phyloP scores from a whole-genome alignment of 30 jellyfish, hydroid and myxozoan genomes.

The Pelagia noctiluca region DNA sequence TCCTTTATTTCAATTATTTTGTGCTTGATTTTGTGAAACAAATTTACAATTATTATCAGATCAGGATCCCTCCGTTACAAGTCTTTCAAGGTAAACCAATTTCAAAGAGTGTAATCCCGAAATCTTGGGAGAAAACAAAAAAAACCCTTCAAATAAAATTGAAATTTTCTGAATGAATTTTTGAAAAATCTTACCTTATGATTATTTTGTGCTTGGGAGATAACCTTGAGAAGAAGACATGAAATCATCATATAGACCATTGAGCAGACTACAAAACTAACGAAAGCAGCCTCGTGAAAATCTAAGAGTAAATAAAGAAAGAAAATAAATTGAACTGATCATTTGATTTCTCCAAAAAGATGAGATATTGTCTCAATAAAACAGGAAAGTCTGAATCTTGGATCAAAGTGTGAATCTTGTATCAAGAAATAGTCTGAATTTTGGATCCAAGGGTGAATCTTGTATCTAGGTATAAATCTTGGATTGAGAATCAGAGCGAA shows the following conservation, averaged over 20 bases:
- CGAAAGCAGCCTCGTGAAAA: slow-evolving; percentile 75
- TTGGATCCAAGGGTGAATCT: neutral
- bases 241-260: slow-evolving; percentile 70
- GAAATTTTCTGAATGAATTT: neutral
- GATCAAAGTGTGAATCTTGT: neutral
- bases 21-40: too few relatives aligned
- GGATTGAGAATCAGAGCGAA: neutral
- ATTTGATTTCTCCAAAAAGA: neutral
- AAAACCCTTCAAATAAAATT: neutral
- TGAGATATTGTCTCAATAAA: neutral
- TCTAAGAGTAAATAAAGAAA: slow-evolving; percentile 13
- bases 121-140: neutral
- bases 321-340: neutral
- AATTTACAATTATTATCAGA: too few relatives aligned
- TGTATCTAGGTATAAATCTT: neutral
- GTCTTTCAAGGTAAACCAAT: too few relatives aligned
- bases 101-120: neutral
- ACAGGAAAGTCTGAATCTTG: neutral
- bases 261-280: slow-evolving; percentile 72
- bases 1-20: too few relatives aligned
- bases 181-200: slow-evolving; percentile 54
- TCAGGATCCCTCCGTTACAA: too few relatives aligned
- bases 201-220: slow-evolving; percentile 41
- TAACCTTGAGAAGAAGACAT: slow-evolving; percentile 40
- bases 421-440: neutral